Percentiles rank a stretch among this genome's conserved stretches.
phyloP scores from a whole-genome alignment of 2,113 vertebrate genomes.

The Cichladusa arquata region DNA sequence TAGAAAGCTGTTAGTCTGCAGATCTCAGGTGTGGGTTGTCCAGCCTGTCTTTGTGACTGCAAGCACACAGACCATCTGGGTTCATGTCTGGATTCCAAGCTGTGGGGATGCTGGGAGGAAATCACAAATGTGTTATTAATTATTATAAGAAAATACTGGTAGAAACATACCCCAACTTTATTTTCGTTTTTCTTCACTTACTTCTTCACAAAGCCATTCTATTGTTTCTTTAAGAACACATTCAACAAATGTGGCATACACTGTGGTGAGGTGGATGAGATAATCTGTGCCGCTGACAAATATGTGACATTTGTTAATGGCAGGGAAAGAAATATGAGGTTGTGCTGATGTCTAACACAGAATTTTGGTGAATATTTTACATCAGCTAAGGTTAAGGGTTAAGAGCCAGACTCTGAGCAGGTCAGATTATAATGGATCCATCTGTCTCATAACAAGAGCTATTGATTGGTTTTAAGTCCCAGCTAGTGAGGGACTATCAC shows the following conservation, averaged over 20 bases:
- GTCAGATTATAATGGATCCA: background rate
- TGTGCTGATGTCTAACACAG: background rate
- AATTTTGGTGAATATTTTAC: slow-evolving; percentile 1
- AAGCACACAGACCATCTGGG: background rate
- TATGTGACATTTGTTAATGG: background rate
- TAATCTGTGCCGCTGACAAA: background rate
- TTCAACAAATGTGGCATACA: background rate
- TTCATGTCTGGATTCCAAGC: background rate
- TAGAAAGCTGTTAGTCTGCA: background rate
- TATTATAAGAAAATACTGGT: background rate
- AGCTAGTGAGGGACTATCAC: background rate
- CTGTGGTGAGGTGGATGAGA: background rate
- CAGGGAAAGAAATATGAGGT: background rate
- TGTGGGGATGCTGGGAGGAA: background rate
- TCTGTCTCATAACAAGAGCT: background rate
- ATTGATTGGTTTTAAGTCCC: background rate
- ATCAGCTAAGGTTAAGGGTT: background rate
- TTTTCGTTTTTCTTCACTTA: background rate
- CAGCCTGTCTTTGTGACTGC: background rate
- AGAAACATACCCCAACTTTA: background rate
- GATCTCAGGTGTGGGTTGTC: background rate
- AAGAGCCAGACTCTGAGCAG: background rate
- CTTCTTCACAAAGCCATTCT: background rate
- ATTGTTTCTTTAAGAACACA: background rate
- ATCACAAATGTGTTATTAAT: background rate